Conservation (phyloP, 2,888 invertebrate species). For the Acleris literana region DNA sequence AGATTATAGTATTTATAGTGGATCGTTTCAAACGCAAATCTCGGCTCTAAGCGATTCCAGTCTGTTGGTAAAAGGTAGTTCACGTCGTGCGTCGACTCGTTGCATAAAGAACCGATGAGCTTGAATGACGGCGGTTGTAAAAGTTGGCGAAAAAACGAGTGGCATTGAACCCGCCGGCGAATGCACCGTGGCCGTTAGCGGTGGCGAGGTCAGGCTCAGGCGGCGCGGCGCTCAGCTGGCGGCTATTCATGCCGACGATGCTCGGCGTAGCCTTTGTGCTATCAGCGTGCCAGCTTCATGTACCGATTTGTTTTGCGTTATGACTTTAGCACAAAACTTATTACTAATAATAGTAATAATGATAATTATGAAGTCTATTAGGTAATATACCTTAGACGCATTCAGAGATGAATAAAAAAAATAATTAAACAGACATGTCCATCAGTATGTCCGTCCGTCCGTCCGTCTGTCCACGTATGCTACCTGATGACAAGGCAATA, state of each 20-base stretch:
- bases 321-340: no score
- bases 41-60: not conserved
- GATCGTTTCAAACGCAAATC: not conserved
- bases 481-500: no score
- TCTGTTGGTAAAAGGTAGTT: not conserved
- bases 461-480: no score
- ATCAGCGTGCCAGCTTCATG: not conserved
- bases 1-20: no score
- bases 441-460: no score
- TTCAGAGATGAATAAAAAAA: no score
- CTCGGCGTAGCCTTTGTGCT: not conserved
- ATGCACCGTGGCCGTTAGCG: slow-evolving; percentile 73
- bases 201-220: slow-evolving; percentile 75
- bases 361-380: no score
- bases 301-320: no score
- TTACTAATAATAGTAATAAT: no score
- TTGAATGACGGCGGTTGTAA: slow-evolving; percentile 61
- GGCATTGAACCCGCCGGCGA: slow-evolving; percentile 71
- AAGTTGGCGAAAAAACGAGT: slow-evolving; percentile 68
- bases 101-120: slow-evolving; percentile 33
- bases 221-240: not conserved
- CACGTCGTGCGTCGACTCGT: slow-evolving; percentile 11
- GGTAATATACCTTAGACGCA: no score
- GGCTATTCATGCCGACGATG: not conserved
- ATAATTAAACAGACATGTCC: no score